Base-by-base conservation (phyloP, 1,140 invertebrate genomes). In the Papilio dardanus region DNA sequence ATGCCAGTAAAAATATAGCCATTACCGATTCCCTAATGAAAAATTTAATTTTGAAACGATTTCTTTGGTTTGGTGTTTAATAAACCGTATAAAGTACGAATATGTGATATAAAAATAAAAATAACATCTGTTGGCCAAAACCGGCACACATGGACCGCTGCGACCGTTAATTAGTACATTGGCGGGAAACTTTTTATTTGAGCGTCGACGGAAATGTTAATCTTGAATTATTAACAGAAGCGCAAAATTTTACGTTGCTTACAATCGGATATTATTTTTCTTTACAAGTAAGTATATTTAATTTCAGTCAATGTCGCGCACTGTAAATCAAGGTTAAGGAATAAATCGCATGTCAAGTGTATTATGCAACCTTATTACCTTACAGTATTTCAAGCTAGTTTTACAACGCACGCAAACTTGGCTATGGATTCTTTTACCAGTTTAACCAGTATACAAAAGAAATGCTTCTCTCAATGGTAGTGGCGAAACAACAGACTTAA, bases 131-230 rank as follows among this genome's bases (percentile, higher is more conserved):
- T 24, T 40, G 35, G 19, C 31, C 31, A 69, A 69, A 69, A 42
- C 67, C 21, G 21, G 67, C 67, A 14, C n/a, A 69, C 67, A 40
- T 69, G 28, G 54, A 62, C 54, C 24, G 12, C 54, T 30, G 8
- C 24, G 10, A 12, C 35, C 67, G 35, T 69, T 69, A 69, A n/a
- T n/a, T n/a, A n/a, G 10, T 68, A 19, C 3, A 21, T 40, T 40
- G 33, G 33, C 67, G 31, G 31, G 67, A 24, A 37, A 69, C 35
- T 69, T 42, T 68, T 69, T 40, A 42, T 69, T 69, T 10, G 4
- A 21, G 67, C 67, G 54, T 62, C 54, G 33, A 21, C 67, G 67
- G 67, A 69, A 69, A 24, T 40, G 35, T 21, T 40, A 37, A 69
- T 69, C 8, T 21, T 42, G n/a, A 21, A 42, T 35, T 69, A 62